phyloP scores from a whole-genome alignment of 2,888 invertebrate species.

The Tinea semifulvella region DNA sequence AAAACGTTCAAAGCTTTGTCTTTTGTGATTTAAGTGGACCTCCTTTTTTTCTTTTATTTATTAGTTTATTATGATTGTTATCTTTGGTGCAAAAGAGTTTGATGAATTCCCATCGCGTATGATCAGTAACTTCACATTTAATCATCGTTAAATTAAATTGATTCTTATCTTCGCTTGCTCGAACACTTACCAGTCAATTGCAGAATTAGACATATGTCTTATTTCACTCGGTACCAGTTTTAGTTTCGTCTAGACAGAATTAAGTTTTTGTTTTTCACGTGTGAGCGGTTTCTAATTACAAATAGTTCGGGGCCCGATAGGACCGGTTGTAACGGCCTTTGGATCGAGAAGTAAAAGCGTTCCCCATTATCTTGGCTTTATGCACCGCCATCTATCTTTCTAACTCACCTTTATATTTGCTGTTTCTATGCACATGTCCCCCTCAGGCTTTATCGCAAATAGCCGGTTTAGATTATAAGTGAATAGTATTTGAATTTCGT shows the following conservation, averaged over 20 bases:
- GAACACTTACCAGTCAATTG: too few relatives aligned
- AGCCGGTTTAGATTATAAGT: too few relatives aligned
- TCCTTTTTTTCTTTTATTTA: background rate
- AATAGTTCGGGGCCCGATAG: background rate
- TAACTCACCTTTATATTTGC: too few relatives aligned
- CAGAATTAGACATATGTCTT: too few relatives aligned
- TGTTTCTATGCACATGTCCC: background rate
- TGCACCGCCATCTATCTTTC: too few relatives aligned
- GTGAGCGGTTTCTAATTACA: slow-evolving; percentile 2
- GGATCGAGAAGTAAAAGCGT: background rate
- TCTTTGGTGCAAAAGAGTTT: too few relatives aligned
- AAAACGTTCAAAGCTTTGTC: background rate
- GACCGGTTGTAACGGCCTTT: background rate
- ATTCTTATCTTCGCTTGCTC: too few relatives aligned
- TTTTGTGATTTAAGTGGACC: slow-evolving; percentile 1
- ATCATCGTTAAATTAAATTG: too few relatives aligned
- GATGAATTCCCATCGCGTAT: too few relatives aligned
- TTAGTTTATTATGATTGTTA: background rate
- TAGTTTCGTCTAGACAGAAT: slow-evolving; percentile 3
- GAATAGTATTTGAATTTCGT: too few relatives aligned
- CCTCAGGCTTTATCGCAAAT: background rate
- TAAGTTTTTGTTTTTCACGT: slow-evolving; percentile 8
- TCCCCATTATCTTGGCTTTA: background rate
- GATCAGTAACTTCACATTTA: too few relatives aligned
- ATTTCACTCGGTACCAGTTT: too few relatives aligned